Percentiles rank a stretch among this genome's conserved stretches.
phyloP scores from a whole-genome alignment of 1,140 invertebrate species.

The Plutomurus gul region DNA sequence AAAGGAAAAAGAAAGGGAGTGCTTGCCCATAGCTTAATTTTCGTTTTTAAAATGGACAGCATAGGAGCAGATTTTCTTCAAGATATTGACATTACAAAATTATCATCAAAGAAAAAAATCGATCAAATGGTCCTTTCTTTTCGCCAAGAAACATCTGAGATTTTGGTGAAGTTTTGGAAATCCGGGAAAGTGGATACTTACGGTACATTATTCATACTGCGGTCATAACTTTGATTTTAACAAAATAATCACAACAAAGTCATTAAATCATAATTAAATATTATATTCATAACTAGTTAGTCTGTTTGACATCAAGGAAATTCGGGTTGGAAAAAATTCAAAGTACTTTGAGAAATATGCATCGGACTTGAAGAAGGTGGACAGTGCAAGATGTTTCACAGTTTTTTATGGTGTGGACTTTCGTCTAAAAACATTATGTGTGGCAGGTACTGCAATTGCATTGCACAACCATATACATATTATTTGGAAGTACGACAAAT shows the following conservation, averaged over 20 bases:
- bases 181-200: background rate
- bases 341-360: conserved; percentile 92
- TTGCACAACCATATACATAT: too few relatives aligned
- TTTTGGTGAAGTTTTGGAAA: background rate
- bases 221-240: background rate
- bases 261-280: too few relatives aligned
- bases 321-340: conserved; percentile 80
- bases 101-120: background rate
- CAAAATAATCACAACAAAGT: too few relatives aligned
- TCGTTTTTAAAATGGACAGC: background rate
- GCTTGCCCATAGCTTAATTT: too few relatives aligned
- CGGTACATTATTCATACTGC: background rate
- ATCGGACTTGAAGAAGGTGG: conserved; percentile 80
- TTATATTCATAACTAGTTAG: conserved; percentile 28
- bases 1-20: too few relatives aligned
- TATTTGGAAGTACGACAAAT: background rate
- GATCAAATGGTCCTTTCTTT: background rate
- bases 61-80: background rate
- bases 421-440: conserved; percentile 82
- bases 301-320: conserved; percentile 85
- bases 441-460: conserved; percentile 78
- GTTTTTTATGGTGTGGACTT: conserved; percentile 89
- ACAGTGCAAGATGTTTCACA: conserved; percentile 80
- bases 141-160: conserved; percentile 32
- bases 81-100: background rate